Percentiles rank a stretch among this genome's conserved stretches.
These are phyloP conservation scores for Serranus cabrilla DNA, from an alignment of 2,797 vertebrate species.

Conservation along the genomic window DNA sequence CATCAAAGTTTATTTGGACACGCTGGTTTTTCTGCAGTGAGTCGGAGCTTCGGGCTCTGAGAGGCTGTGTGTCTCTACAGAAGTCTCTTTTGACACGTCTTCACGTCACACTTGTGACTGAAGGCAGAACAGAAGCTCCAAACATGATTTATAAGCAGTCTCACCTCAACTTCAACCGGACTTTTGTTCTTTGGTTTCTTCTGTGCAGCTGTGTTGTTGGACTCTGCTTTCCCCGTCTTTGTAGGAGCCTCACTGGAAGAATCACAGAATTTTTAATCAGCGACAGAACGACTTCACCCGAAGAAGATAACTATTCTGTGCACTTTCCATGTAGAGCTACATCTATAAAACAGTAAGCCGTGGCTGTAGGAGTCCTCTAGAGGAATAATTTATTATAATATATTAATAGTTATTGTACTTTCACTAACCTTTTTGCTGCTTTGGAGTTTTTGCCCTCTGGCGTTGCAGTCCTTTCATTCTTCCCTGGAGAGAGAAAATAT, in stretches of 20 bases:
- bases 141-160: neutral
- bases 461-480: constrained; percentile 14
- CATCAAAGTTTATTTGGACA: neutral
- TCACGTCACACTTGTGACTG: neutral
- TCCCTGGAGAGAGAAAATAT: constrained; percentile 50
- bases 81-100: neutral
- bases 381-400: no score
- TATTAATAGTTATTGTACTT: no score
- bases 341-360: neutral
- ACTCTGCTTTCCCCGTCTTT: constrained; percentile 53
- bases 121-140: neutral
- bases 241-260: constrained; percentile 64
- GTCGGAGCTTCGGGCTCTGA: neutral
- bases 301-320: no score
- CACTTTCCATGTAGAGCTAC: neutral
- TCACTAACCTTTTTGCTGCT: constrained; percentile 61
- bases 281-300: no score
- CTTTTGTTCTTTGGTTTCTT: constrained; percentile 50
- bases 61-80: neutral
- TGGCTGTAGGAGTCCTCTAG: neutral
- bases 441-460: constrained; percentile 45
- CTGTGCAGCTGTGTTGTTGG: constrained; percentile 22
- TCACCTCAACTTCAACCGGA: constrained; percentile 38
- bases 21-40: no score
- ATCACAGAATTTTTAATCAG: constrained; percentile 24